These are phyloP conservation scores for Meganola albula DNA, from an alignment of 2,888 invertebrate species.

Conservation along the genomic window DNA sequence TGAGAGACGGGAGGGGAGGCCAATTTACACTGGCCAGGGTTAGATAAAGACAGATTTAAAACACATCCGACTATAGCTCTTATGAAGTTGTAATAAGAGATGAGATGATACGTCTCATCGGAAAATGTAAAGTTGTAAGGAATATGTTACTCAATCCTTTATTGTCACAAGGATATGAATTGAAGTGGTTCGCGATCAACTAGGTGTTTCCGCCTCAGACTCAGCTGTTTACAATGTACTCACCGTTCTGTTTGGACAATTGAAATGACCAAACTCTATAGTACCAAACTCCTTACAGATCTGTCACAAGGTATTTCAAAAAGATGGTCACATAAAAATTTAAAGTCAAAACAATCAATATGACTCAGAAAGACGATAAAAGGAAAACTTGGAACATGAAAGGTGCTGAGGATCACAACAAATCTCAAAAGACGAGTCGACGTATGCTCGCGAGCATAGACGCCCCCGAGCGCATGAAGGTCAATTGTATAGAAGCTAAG, in stretches of 20 bases:
- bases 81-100: too few relatives aligned
- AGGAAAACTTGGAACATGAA: slow-evolving; percentile 14
- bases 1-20: slow-evolving; percentile 30
- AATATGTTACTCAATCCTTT: slow-evolving; percentile 70
- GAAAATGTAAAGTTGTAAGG: slow-evolving; percentile 44
- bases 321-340: slow-evolving; percentile 30
- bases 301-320: slow-evolving; percentile 25
- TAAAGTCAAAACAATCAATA: slow-evolving; percentile 26
- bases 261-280: slow-evolving; percentile 32
- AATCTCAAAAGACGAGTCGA: slow-evolving; percentile 8
- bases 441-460: slow-evolving; percentile 28
- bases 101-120: too few relatives aligned
- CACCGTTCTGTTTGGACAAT: slow-evolving; percentile 37
- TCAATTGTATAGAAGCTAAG: slow-evolving; percentile 32
- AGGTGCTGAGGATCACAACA: slow-evolving; percentile 11
- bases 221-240: slow-evolving; percentile 54
- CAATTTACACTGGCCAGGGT: slow-evolving; percentile 39
- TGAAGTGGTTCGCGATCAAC: slow-evolving; percentile 76
- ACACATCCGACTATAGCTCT: slow-evolving; percentile 19
- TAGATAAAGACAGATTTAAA: slow-evolving; percentile 26
- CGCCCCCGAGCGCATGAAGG: slow-evolving; percentile 27
- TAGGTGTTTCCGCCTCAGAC: slow-evolving; percentile 71
- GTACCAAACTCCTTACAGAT: slow-evolving; percentile 13
- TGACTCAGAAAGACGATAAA: slow-evolving; percentile 26
- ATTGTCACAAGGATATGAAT: slow-evolving; percentile 72